Evolutionary conservation across 2,888 invertebrate genomes (phyloP).

Genomic region (Coleophora deauratella): DNA sequence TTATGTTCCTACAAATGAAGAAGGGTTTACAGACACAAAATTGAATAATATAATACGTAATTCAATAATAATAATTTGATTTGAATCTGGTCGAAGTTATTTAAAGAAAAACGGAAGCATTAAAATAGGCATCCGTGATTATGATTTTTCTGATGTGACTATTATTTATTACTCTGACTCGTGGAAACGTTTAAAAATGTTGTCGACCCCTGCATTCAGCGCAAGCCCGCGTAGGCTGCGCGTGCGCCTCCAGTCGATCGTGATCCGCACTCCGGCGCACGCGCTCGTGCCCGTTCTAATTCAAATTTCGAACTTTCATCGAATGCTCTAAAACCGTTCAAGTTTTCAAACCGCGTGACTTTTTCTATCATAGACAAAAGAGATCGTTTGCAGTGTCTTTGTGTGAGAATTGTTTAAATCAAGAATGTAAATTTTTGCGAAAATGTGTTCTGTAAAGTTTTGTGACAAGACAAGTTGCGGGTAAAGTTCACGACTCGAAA

Average conservation of each 20-base stretch:
- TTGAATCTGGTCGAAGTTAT: too few relatives aligned
- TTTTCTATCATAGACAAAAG: slow-evolving; percentile 19
- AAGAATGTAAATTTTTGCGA: slow-evolving; percentile 21
- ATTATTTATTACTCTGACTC: too few relatives aligned
- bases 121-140: too few relatives aligned
- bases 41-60: too few relatives aligned
- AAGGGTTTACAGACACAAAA: too few relatives aligned
- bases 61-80: too few relatives aligned
- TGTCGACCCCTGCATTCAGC: slow-evolving; percentile 35
- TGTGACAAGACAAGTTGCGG: slow-evolving; percentile 45
- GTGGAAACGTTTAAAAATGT: slow-evolving; percentile 27
- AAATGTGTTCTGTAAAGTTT: slow-evolving; percentile 35
- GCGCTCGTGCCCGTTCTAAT: slow-evolving; percentile 35
- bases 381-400: slow-evolving; percentile 30
- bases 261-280: slow-evolving; percentile 47
- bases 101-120: too few relatives aligned
- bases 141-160: too few relatives aligned
- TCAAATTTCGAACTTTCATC: slow-evolving; percentile 46
- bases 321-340: slow-evolving; percentile 12
- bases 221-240: slow-evolving; percentile 47
- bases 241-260: slow-evolving; percentile 63
- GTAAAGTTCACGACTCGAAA: slow-evolving; percentile 41
- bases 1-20: too few relatives aligned
- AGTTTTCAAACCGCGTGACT: slow-evolving; percentile 23
- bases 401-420: slow-evolving; percentile 25